Evolutionary conservation across 1,140 invertebrate genomes (phyloP), one percentile per base, ranked within the genome.

Genomic region (Aphelenchoides avenae): DNA sequence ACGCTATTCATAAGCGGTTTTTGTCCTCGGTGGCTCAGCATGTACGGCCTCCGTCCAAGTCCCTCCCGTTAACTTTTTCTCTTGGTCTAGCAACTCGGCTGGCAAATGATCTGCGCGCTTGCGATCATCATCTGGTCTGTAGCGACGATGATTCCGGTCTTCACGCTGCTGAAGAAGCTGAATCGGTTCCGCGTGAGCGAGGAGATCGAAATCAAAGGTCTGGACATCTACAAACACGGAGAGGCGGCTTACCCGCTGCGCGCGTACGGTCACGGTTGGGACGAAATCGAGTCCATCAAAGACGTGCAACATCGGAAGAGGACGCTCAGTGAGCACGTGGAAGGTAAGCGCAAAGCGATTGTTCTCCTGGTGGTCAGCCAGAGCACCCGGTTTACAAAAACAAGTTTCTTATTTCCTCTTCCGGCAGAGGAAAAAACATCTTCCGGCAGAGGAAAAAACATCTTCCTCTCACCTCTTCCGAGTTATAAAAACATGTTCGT

Each of bases 221-320:
- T 57, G 27, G 81, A 82, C 65, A 78, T 81, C 3, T 69, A 78
- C 5, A 81, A 80, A 58, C 81, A 82, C 57, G 78, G 78, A 1
- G 81, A 82, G 56, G 77, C 79, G 3, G 80, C 80, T 0, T 82
- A 82, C 59, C 81, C 81, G 0, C 48, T 69, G 18, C 74, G 77
- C 37, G 69, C 77, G 0, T 79, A 78, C 40, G 77, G 77, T 3
- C 74, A 79, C 57, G 77, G 77, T 1, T 75, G n/a, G n/a, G n/a
- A n/a, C n/a, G n/a, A n/a, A 1, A 20, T 49, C 27, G 49, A 68
- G 13, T 18, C 6, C 2, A 37, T 34, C 15, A 52, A 57, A 20
- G n/a, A n/a, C n/a, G n/a, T n/a, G 30, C 20, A 26, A 1, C 13
- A 15, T 51, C 34, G 11, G 1, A 29, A 51, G 44, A 20, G 11